Evolutionary conservation across 2,113 vertebrate genomes (phyloP).

Genomic region (Cathartes aura): DNA sequence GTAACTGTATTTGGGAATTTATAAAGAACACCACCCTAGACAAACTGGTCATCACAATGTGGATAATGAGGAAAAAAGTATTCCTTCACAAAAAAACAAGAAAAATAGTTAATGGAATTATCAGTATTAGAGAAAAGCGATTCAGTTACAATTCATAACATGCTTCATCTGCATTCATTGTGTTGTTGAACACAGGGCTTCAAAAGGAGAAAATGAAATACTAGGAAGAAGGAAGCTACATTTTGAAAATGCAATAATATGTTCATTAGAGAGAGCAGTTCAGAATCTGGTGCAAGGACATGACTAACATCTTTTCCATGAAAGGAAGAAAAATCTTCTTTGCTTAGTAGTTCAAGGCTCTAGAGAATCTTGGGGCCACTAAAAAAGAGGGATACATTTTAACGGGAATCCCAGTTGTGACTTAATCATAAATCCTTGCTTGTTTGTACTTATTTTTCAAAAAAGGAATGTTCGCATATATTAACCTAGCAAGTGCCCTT

Average conservation of each 20-base stretch:
- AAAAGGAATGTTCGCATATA: neutral
- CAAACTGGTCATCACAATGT: neutral
- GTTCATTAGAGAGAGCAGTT: neutral
- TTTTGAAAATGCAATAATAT: neutral
- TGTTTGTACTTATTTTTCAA: neutral
- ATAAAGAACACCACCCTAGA: neutral
- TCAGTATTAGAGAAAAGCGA: neutral
- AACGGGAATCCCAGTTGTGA: neutral
- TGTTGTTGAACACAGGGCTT: neutral
- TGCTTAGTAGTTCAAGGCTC: neutral
- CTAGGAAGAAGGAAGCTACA: neutral
- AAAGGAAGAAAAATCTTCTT: conserved; percentile 10
- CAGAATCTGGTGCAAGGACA: neutral
- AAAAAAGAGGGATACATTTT: neutral
- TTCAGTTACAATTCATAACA: neutral
- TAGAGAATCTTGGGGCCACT: neutral
- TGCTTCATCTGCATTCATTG: neutral
- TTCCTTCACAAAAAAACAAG: neutral
- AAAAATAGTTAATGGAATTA: neutral
- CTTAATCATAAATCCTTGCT: neutral
- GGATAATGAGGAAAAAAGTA: neutral
- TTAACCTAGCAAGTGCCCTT: neutral
- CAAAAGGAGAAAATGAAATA: neutral
- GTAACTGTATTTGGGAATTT: neutral
- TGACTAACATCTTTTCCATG: neutral